Evolutionary conservation across 2,797 vertebrate species (phyloP).

Genomic region (Parauchenoglanis ngamensis): DNA sequence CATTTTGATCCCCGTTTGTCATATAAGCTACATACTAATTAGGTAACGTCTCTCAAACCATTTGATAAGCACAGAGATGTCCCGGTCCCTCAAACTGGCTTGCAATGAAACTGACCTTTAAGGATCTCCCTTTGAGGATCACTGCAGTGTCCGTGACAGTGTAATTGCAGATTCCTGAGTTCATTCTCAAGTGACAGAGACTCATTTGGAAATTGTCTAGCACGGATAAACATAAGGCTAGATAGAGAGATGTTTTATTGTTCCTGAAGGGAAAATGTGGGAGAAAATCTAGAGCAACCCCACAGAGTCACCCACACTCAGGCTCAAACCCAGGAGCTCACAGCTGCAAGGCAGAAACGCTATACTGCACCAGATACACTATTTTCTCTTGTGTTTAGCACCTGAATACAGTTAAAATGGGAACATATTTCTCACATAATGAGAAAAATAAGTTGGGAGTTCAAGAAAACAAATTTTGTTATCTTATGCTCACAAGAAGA

Average conservation of each 20-base stretch:
- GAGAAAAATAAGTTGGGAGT: not conserved
- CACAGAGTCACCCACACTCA: not conserved
- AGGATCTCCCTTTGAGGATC: not conserved
- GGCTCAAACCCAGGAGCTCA: not conserved
- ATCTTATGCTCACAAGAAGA: not conserved
- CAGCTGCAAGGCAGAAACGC: not conserved
- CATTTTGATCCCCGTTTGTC: not conserved
- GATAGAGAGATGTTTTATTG: not conserved
- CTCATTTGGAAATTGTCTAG: not conserved
- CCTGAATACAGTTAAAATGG: not conserved
- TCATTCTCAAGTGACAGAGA: not conserved
- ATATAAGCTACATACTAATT: not conserved
- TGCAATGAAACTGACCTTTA: not conserved
- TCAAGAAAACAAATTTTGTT: not conserved
- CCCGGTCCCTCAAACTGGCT: not conserved
- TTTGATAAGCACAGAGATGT: not conserved
- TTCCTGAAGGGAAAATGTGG: not conserved
- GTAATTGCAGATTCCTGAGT: not conserved
- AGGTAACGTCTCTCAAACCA: not conserved
- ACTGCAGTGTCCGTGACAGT: not conserved
- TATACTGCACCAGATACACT: not conserved
- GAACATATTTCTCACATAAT: not conserved
- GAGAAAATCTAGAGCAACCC: not conserved
- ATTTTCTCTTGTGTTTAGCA: not conserved
- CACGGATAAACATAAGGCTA: not conserved